phyloP scores from a whole-genome alignment of 2,797 vertebrate genomes.

The Sebastes alutus region DNA sequence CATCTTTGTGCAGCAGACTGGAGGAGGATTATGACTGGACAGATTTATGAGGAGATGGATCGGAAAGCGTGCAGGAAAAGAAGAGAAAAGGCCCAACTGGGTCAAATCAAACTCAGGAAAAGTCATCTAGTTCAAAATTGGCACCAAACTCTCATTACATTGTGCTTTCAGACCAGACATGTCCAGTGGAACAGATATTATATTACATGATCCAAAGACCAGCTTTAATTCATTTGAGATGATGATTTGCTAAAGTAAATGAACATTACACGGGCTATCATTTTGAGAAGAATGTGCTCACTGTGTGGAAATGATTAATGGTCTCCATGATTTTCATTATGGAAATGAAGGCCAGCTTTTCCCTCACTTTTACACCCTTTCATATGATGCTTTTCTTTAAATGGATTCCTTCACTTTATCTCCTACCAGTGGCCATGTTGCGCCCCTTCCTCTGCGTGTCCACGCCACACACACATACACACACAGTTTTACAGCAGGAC shows the following conservation, averaged over 20 bases:
- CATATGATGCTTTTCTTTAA: background rate
- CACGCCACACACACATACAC: background rate
- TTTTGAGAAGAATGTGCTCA: background rate
- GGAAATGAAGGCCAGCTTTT: slow-evolving; percentile 19
- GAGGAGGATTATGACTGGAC: slow-evolving; percentile 55
- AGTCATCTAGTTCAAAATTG: slow-evolving; percentile 16
- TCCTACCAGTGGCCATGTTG: background rate
- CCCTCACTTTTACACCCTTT: background rate
- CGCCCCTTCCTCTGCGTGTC: background rate
- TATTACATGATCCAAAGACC: slow-evolving; percentile 16
- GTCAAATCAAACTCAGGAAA: slow-evolving; percentile 35
- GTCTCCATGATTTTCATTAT: slow-evolving; percentile 5
- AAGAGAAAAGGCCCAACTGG: slow-evolving; percentile 15
- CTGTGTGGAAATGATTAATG: slow-evolving; percentile 3
- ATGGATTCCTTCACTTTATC: slow-evolving; percentile 23
- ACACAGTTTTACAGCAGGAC: slow-evolving; percentile 1
- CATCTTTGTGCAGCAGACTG: slow-evolving; percentile 37
- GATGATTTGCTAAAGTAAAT: slow-evolving; percentile 43
- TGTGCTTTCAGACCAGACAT: slow-evolving; percentile 5
- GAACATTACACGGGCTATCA: background rate
- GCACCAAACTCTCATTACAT: slow-evolving; percentile 8
- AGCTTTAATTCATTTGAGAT: background rate
- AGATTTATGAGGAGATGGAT: slow-evolving; percentile 58
- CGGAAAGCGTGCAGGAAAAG: background rate
- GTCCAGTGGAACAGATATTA: background rate